Conservation (phyloP, 1,140 invertebrate genomes). For the Penaeus indicus region DNA sequence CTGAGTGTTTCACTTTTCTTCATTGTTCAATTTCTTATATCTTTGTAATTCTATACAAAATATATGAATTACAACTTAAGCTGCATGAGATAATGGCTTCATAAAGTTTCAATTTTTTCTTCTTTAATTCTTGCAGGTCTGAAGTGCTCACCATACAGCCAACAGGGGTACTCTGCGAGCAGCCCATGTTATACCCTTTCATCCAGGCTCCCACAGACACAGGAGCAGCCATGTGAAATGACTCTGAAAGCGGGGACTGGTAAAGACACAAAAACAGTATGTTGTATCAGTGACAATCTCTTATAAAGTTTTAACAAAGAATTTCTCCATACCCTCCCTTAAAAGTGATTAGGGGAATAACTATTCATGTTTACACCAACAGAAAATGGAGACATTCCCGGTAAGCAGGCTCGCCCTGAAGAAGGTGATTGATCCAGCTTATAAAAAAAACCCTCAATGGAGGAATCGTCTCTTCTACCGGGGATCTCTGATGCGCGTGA, state of each 20-base stretch:
- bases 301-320: background rate
- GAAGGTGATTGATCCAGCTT: conserved; percentile 94
- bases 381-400: conserved; percentile 89
- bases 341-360: background rate
- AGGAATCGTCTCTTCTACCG: conserved; percentile 92
- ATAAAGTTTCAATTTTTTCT: background rate
- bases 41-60: too few species aligned
- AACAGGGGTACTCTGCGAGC: conserved; percentile 75
- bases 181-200: conserved; percentile 97
- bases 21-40: too few species aligned
- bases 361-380: conserved; percentile 64
- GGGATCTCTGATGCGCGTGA: conserved; percentile 97
- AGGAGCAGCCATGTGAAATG: conserved; percentile 94
- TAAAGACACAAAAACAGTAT: conserved; percentile 70
- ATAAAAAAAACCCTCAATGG: conserved; percentile 97
- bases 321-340: background rate
- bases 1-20: too few species aligned
- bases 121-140: background rate
- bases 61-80: too few species aligned
- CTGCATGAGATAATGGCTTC: too few species aligned
- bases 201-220: conserved; percentile 91
- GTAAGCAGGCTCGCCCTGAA: conserved; percentile 97
- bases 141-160: background rate
- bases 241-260: conserved; percentile 91
- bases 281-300: too few species aligned